phyloP scores from a whole-genome alignment of 2,797 vertebrate genomes.

The Cebuella pygmaea region DNA sequence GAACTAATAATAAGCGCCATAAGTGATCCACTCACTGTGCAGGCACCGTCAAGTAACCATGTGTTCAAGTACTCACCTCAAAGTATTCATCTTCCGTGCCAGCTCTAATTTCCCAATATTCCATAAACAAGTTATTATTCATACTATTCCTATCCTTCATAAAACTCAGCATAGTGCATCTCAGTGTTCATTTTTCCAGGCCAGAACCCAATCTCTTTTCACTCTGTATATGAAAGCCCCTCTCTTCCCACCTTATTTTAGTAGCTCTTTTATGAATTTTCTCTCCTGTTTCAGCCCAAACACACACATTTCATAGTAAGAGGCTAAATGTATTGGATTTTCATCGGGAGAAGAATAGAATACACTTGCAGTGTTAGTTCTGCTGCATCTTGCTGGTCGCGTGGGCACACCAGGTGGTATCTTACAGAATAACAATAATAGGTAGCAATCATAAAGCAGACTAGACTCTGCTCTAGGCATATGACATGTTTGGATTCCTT shows the following conservation, averaged over 20 bases:
- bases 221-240: conserved; percentile 2
- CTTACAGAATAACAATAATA: not conserved
- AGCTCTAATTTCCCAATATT: conserved; percentile 45
- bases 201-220: conserved; percentile 4
- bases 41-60: conserved; percentile 12
- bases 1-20: not conserved
- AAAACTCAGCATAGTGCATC: conserved; percentile 32
- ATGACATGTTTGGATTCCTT: not conserved
- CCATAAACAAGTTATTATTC: conserved; percentile 59
- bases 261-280: conserved; percentile 6
- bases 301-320: not conserved
- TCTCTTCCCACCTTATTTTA: conserved; percentile 34
- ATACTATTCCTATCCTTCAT: conserved; percentile 45
- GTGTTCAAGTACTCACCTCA: conserved; percentile 60
- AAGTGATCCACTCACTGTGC: not conserved
- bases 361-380: not conserved
- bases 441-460: not conserved
- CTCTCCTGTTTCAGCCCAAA: conserved; percentile 46
- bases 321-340: not conserved
- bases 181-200: conserved; percentile 24
- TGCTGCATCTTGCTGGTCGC: not conserved
- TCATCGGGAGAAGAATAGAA: not conserved
- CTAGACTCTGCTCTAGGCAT: not conserved
- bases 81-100: conserved; percentile 28
- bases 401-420: not conserved